phyloP scores from a whole-genome alignment of 2,888 invertebrate species.

The Diarsia mendica region DNA sequence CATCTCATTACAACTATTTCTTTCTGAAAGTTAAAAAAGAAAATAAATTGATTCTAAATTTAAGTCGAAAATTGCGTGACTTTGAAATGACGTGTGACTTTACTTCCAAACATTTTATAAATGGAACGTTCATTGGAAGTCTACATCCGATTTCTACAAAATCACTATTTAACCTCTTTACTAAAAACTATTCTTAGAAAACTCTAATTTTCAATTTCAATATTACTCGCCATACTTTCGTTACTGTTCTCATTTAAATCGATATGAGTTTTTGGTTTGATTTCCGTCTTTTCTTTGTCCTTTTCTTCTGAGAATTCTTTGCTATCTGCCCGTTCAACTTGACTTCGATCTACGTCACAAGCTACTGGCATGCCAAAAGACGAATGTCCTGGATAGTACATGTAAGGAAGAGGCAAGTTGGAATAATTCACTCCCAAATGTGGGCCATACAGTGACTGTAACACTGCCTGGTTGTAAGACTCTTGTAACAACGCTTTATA shows the following conservation, averaged over 20 bases:
- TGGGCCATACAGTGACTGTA: conserved; percentile 87
- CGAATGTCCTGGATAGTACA: conserved; percentile 88
- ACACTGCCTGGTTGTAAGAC: conserved; percentile 87
- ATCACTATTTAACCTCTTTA: conserved; percentile 44
- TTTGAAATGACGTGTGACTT: conserved; percentile 9
- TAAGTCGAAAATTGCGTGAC: conserved; percentile 13
- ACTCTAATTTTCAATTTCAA: conserved; percentile 86
- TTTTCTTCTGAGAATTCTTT: conserved; percentile 76
- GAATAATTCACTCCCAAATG: conserved; percentile 87
- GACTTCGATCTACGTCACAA: conserved; percentile 82
- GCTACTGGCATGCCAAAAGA: conserved; percentile 80
- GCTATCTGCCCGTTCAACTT: conserved; percentile 75
- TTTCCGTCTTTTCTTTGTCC: conserved; percentile 75
- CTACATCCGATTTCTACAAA: conserved; percentile 52
- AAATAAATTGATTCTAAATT: conserved; percentile 19
- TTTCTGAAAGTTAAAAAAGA: background rate
- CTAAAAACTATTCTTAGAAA: conserved; percentile 15
- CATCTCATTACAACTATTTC: background rate
- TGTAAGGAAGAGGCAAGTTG: conserved; percentile 84
- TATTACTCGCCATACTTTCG: conserved; percentile 89
- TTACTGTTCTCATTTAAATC: conserved; percentile 86
- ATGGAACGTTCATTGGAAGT: conserved; percentile 48
- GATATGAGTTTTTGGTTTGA: conserved; percentile 75
- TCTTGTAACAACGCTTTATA: conserved; percentile 87
- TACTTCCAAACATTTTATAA: conserved; percentile 34